Conservation (phyloP, 2,797 vertebrate genomes). For the Zenarchopterus dispar region DNA sequence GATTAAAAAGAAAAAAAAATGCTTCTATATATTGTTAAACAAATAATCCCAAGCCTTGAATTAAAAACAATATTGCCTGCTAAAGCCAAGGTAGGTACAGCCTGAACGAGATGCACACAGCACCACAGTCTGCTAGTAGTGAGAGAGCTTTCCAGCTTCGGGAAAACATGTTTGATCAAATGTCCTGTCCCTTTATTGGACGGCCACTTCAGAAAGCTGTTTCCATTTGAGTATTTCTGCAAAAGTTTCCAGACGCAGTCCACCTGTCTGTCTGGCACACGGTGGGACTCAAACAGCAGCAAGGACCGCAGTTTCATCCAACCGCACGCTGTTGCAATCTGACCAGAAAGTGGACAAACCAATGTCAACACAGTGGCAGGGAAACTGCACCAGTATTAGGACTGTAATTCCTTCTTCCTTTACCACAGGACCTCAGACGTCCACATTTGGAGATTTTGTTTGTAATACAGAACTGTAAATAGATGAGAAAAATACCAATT, state of each 20-base stretch:
- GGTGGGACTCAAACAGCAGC: conserved; percentile 57
- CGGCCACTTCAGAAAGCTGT: conserved; percentile 43
- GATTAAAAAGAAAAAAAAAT: background rate
- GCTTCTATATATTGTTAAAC: conserved; percentile 1
- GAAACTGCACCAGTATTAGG: conserved; percentile 69
- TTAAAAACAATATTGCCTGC: conserved; percentile 10
- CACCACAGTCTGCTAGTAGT: conserved; percentile 35
- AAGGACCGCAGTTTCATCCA: conserved; percentile 65
- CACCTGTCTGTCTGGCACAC: conserved; percentile 78
- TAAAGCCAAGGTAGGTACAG: conserved; percentile 22
- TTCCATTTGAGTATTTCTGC: conserved; percentile 51
- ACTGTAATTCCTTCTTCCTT: conserved; percentile 64
- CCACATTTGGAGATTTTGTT: conserved; percentile 76
- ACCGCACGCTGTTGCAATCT: conserved; percentile 68
- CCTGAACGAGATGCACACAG: conserved; percentile 29
- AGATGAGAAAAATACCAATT: conserved; percentile 67
- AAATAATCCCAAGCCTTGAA: conserved; percentile 18
- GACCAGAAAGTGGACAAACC: conserved; percentile 70
- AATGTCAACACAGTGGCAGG: conserved; percentile 62
- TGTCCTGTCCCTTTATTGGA: conserved; percentile 44
- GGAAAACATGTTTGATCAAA: conserved; percentile 56
- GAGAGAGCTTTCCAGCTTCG: conserved; percentile 41
- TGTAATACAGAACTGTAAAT: conserved; percentile 77
- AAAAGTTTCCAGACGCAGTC: conserved; percentile 74
- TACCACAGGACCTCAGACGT: conserved; percentile 69